These are phyloP conservation scores for Hexactinellida sp. DNA, from an alignment of 37 sponge, comb jelly and placozoan genomes.

Conservation along the genomic window DNA sequence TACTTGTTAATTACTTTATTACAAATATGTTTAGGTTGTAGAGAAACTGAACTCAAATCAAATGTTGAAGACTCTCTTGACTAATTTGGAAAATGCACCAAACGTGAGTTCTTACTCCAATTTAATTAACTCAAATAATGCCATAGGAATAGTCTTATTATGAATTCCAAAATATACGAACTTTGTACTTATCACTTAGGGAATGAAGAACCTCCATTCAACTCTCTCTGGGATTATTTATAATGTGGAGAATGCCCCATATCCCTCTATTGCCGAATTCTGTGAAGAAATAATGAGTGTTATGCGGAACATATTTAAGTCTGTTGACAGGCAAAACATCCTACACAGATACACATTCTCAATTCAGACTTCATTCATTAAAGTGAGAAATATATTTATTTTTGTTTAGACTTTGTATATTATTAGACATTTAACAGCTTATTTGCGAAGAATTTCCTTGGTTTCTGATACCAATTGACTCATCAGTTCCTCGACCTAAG, in stretches of 20 bases:
- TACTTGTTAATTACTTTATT: background rate
- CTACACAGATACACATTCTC: background rate
- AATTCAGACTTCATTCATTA: background rate
- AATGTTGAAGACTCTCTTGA: background rate
- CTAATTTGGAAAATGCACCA: background rate
- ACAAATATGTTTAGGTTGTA: background rate
- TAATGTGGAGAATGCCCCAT: background rate
- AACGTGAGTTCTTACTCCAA: background rate
- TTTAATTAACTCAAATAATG: no score
- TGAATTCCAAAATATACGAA: background rate
- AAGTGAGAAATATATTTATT: background rate
- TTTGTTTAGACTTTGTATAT: background rate
- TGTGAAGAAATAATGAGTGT: background rate
- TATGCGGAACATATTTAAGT: background rate
- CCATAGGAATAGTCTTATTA: background rate
- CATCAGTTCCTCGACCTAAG: background rate
- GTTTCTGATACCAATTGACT: background rate
- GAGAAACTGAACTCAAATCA: background rate
- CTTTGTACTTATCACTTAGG: background rate
- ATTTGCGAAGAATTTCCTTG: slow-evolving; percentile 3
- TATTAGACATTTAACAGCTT: background rate
- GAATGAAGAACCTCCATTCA: background rate
- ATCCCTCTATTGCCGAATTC: background rate
- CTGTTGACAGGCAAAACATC: background rate
- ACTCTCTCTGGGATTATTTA: background rate